These are phyloP conservation scores for Mamestra configurata DNA, from an alignment of 1,140 invertebrate genomes.

Conservation along the genomic window DNA sequence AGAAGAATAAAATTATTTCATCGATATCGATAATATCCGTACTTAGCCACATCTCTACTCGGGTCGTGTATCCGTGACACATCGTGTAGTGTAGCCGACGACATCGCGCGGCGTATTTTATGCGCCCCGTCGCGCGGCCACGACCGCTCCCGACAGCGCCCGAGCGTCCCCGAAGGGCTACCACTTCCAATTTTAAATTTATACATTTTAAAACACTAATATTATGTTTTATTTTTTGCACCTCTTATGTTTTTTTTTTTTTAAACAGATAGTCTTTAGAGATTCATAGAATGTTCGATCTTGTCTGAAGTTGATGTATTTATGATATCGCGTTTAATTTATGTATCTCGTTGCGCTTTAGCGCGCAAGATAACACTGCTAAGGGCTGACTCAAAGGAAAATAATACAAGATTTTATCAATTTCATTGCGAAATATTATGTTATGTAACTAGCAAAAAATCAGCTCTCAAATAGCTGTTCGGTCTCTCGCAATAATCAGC, in stretches of 20 bases:
- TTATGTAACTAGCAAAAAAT: too few species aligned
- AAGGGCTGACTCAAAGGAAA: not conserved
- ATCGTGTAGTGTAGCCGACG: conserved; percentile 67
- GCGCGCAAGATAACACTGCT: not conserved
- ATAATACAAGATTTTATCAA: too few species aligned
- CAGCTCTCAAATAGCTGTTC: too few species aligned
- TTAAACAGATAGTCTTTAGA: conserved; percentile 7
- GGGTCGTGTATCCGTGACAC: conserved; percentile 80
- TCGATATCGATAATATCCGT: conserved; percentile 38
- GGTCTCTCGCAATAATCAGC: too few species aligned
- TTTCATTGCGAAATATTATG: too few species aligned
- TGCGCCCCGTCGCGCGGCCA: conserved; percentile 66
- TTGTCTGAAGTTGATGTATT: not conserved
- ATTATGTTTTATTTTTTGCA: not conserved
- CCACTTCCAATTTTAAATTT: not conserved
- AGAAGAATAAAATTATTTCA: not conserved
- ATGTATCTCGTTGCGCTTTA: not conserved
- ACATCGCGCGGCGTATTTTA: conserved; percentile 64
- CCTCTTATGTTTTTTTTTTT: conserved; percentile 1
- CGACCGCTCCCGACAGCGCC: conserved; percentile 56
- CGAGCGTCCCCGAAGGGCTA: conserved; percentile 51
- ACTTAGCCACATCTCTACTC: conserved; percentile 46
- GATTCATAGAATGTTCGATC: conserved; percentile 6
- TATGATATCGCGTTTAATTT: conserved; percentile 1
- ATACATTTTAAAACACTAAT: not conserved